phyloP scores from a whole-genome alignment of 2,113 vertebrate species.

The Carlito syrichta region DNA sequence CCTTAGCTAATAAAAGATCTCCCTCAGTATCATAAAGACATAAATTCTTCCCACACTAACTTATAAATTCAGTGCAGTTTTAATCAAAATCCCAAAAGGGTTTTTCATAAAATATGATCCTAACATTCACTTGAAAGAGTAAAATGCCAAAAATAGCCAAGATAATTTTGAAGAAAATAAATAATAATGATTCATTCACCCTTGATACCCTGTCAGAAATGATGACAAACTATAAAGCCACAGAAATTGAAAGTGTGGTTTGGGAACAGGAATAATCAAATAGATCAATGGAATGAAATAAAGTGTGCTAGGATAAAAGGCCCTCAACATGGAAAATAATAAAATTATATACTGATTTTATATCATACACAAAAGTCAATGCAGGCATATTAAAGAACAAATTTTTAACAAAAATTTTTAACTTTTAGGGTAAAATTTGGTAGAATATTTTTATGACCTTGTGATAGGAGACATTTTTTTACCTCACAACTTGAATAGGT shows the following conservation, averaged over 20 bases:
- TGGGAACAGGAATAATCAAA: not conserved
- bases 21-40: not conserved
- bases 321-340: not conserved
- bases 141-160: not conserved
- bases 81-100: not conserved
- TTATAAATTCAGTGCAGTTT: not conserved
- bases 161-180: conserved; percentile 8
- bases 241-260: not conserved
- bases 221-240: not conserved
- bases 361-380: not conserved
- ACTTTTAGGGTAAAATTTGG: not conserved
- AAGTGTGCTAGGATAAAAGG: not conserved
- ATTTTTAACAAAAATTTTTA: not conserved
- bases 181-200: not conserved
- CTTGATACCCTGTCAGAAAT: not conserved
- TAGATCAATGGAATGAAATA: not conserved
- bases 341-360: not conserved
- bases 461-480: not conserved
- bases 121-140: not conserved
- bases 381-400: not conserved
- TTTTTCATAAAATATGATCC: not conserved
- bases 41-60: not conserved
- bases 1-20: not conserved
- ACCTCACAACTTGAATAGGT: not conserved
- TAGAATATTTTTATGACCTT: not conserved